These are phyloP conservation scores for Heteractis magnifica DNA, from an alignment of 92 coral and sea anemone species.

Conservation along the genomic window DNA sequence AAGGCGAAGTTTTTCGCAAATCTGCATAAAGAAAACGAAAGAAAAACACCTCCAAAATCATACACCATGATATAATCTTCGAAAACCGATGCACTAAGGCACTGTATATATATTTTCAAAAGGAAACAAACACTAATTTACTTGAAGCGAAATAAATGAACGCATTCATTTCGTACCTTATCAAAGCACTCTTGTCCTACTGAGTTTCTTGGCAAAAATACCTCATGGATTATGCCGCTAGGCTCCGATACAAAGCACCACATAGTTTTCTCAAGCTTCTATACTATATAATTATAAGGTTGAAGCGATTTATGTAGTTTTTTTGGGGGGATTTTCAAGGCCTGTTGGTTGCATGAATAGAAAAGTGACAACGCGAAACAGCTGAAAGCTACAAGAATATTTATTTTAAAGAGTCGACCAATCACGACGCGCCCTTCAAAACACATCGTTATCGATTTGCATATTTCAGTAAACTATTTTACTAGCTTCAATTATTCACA, in stretches of 20 bases:
- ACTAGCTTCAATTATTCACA: conserved; percentile 25
- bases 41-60: background rate
- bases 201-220: conserved; percentile 81
- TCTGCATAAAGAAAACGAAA: conserved; percentile 48
- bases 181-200: conserved; percentile 98
- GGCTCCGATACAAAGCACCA: conserved; percentile 98
- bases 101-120: background rate
- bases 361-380: conserved; percentile 43
- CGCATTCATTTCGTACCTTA: conserved; percentile 57
- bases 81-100: background rate
- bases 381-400: conserved; percentile 43
- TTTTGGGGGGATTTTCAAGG: conserved; percentile 5
- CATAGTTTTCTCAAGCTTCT: conserved; percentile 33
- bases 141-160: background rate
- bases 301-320: background rate
- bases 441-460: conserved; percentile 22
- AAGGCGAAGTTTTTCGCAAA: conserved; percentile 88
- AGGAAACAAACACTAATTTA: background rate
- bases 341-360: conserved; percentile 25
- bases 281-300: background rate
- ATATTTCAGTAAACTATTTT: conserved; percentile 22
- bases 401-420: conserved; percentile 33
- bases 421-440: conserved; percentile 30
- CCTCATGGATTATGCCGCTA: conserved; percentile 94
- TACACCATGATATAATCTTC: background rate